Evolutionary conservation across 2,888 invertebrate genomes (phyloP), one percentile per base, ranked within the genome.

Genomic region (Nemapogon koenigi): DNA sequence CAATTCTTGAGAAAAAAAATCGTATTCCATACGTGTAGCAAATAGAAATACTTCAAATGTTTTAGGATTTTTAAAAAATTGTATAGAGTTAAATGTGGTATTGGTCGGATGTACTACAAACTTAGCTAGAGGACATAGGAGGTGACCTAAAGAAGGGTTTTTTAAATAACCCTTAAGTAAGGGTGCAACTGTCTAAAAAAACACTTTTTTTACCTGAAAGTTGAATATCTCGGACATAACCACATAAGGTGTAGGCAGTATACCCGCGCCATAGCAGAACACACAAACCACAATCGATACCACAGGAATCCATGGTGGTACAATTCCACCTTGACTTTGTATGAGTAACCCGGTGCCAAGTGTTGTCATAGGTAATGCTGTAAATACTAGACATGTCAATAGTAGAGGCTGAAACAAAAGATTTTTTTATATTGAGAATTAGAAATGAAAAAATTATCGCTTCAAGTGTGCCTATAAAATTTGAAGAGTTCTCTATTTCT

Each of bases 141-240:
- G n/a, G n/a, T n/a, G n/a, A n/a, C n/a, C n/a, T n/a, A n/a, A n/a
- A n/a, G n/a, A n/a, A n/a, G n/a, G n/a, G n/a, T n/a, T n/a, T n/a
- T n/a, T n/a, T n/a, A n/a, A n/a, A n/a, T n/a, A n/a, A n/a, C n/a
- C n/a, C n/a, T n/a, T n/a, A n/a, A n/a, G n/a, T n/a, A n/a, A n/a
- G n/a, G n/a, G n/a, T n/a, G n/a, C n/a, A n/a, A n/a, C n/a, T n/a
- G n/a, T n/a, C n/a, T n/a, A n/a, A n/a, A n/a, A n/a, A n/a, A n/a
- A n/a, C n/a, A n/a, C 11, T 4, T 10, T 16, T 17, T 25, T 37
- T 35, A 43, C 43, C 39, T 43, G 41, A 28, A 39, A 38, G 32
- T 30, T 41, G 11, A 43, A 41, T 28, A 43, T 39, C 25, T 43
- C 43, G 10, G 43, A 33, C 39, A 43, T 37, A 14, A 43, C 43